Evolutionary conservation across 2,113 vertebrate genomes (phyloP).

Genomic region (Hippocampus zosterae): DNA sequence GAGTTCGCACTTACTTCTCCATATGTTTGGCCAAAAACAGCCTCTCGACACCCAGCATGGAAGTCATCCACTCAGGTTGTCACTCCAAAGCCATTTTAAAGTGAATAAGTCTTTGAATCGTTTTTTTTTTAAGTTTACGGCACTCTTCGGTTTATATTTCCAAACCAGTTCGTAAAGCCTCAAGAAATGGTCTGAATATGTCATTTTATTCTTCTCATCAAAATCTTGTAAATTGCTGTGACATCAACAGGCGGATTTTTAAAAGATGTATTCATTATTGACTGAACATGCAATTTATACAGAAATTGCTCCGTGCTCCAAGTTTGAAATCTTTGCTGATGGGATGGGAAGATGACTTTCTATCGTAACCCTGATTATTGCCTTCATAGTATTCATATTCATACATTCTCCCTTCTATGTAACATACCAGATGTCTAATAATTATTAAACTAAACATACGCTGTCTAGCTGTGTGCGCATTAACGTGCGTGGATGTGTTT

Average conservation of each 20-base stretch:
- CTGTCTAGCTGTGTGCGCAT: slow-evolving; percentile 24
- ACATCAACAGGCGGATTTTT: slow-evolving; percentile 4
- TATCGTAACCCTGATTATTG: slow-evolving; percentile 1
- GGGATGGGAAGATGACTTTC: neutral
- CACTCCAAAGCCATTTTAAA: slow-evolving; percentile 13
- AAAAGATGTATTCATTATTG: neutral
- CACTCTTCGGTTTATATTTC: slow-evolving; percentile 7
- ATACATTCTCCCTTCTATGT: slow-evolving; percentile 3
- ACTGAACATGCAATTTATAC: neutral
- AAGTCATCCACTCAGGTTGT: neutral
- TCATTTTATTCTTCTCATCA: neutral
- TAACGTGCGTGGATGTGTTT: slow-evolving; percentile 21
- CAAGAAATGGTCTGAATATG: neutral
- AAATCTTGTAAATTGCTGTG: slow-evolving; percentile 5
- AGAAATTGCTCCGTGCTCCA: neutral
- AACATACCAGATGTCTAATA: slow-evolving; percentile 18
- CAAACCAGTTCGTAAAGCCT: neutral
- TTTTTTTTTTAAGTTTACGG: slow-evolving; percentile 3
- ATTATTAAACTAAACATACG: slow-evolving; percentile 32
- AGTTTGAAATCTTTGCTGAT: neutral
- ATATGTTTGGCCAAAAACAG: slow-evolving; percentile 21
- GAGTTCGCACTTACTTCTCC: slow-evolving; percentile 24
- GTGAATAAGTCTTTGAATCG: slow-evolving; percentile 4
- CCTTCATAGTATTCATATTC: neutral
- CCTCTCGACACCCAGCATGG: slow-evolving; percentile 5